phyloP scores from a whole-genome alignment of 2,888 invertebrate species.

The Prenolepis imparis region DNA sequence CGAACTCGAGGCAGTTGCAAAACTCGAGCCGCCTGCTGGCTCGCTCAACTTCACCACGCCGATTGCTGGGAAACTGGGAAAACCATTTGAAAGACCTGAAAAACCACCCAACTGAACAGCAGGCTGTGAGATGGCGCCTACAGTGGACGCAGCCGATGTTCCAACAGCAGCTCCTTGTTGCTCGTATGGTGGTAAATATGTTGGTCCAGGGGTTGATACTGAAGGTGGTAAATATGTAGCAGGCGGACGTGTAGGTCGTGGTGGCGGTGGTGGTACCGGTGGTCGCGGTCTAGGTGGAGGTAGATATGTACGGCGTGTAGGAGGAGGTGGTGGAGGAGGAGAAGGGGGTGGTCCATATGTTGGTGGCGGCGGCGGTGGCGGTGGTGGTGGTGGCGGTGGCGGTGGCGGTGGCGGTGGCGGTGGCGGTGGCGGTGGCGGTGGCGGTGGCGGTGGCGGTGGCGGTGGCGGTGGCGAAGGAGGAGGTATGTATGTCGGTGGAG shows the following conservation, averaged over 20 bases:
- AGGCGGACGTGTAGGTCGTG: constrained; percentile 36
- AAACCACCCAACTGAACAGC: not conserved
- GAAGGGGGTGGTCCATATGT: not conserved
- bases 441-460: not conserved
- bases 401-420: not conserved
- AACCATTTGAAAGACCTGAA: not conserved
- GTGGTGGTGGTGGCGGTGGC: not conserved
- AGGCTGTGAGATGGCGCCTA: not conserved
- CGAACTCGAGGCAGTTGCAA: constrained; percentile 34
- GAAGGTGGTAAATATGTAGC: constrained; percentile 18
- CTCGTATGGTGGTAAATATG: constrained; percentile 34
- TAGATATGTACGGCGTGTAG: constrained; percentile 38
- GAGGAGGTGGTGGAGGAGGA: not conserved
- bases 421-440: not conserved
- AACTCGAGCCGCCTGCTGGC: constrained; percentile 14
- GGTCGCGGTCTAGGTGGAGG: constrained; percentile 13
- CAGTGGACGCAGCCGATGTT: not conserved
- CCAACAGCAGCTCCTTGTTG: not conserved
- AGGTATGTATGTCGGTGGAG: not conserved
- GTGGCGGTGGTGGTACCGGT: not conserved
- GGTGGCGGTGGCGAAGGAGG: not conserved
- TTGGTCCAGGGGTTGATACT: constrained; percentile 36
- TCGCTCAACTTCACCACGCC: constrained; percentile 32
- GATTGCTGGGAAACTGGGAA: not conserved
- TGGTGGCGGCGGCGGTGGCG: not conserved